A percentile compares a stretch with the other conserved stretches of the same genome.
phyloP scores from a whole-genome alignment of 2,888 invertebrate genomes.

The Cacoxenus indagator region DNA sequence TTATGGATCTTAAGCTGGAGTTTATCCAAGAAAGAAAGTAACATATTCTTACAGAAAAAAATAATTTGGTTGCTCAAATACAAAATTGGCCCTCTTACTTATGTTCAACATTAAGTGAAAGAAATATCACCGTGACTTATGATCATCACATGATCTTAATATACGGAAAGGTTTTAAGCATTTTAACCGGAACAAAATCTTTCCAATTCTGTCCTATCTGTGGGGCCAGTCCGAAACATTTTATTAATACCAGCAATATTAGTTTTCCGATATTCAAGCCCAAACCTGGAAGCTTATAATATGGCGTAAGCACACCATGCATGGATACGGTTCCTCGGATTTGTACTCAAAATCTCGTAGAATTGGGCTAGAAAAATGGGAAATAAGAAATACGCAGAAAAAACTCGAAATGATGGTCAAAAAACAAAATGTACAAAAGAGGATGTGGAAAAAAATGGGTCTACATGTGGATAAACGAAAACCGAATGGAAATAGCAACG shows the following conservation, averaged over 20 bases:
- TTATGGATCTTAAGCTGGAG: not conserved
- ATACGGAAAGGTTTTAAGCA: not conserved
- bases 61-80: not conserved
- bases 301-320: slow-evolving; percentile 3
- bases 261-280: not conserved
- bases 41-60: slow-evolving; percentile 1
- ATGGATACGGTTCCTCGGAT: not conserved
- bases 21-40: not conserved
- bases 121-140: not conserved
- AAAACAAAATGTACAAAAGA: not conserved
- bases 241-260: not conserved
- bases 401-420: not conserved
- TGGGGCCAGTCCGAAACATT: slow-evolving; percentile 1
- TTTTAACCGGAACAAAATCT: slow-evolving; percentile 9
- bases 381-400: not conserved
- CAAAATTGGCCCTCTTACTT: not conserved
- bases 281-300: not conserved
- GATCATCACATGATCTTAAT: not conserved
- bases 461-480: slow-evolving; percentile 9
- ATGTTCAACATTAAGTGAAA: not conserved
- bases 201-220: not conserved
- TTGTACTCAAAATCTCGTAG: not conserved
- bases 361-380: slow-evolving; percentile 4
- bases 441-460: slow-evolving; percentile 2
- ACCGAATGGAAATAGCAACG: not conserved